Base-by-base conservation (phyloP, 2,113 vertebrate species). In the Pituophis catenifer region DNA sequence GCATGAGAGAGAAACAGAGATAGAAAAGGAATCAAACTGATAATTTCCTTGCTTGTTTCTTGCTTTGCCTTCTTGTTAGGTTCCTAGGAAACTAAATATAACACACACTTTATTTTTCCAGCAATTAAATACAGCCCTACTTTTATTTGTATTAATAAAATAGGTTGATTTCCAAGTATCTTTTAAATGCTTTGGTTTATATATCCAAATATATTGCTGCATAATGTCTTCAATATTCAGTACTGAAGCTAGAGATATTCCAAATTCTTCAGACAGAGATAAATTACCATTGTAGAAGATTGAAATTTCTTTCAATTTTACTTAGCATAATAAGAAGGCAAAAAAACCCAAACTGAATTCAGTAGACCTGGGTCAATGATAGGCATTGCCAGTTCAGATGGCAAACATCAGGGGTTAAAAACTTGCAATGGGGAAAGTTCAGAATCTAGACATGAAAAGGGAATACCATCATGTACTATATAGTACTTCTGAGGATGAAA, bases 141-240 rank as follows among this genome's bases (percentile, higher is more conserved):
- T 57, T 55, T 23, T 90, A 62, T 23, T n/a, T 58, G 19, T 15
- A 70, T 24, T 24, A 33, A n/a, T 26, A 86, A 52, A 89, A 75
- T 29, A 6, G 44, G 89, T 90, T 90, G 90, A 93, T n/a, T 86
- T 93, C 86, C 92, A 57, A 58, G 13, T 85, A 55, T 89, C 17
- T 52, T 38, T 89, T 50, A n/a, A 57, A 81, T 21, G 38, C 85
- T 89, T 89, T 38, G 21, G 81, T 89, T 48, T 90, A 89, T 90
- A 93, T 90, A 85, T 75, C 88, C 88, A 89, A 93, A 58, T 19
- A 89, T 59, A 23, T 13, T 21, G n/a, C 26, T 85, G 44, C 12
- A 65, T 62, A 62, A 62, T 90, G 59, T 81, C 48, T 59, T 86
- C 55, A 33, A 59, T 21, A 6, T 15, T 23, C 55, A 90, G 10